These are phyloP conservation scores for Eupsilia transversa DNA, from an alignment of 2,888 invertebrate species.

Conservation along the genomic window DNA sequence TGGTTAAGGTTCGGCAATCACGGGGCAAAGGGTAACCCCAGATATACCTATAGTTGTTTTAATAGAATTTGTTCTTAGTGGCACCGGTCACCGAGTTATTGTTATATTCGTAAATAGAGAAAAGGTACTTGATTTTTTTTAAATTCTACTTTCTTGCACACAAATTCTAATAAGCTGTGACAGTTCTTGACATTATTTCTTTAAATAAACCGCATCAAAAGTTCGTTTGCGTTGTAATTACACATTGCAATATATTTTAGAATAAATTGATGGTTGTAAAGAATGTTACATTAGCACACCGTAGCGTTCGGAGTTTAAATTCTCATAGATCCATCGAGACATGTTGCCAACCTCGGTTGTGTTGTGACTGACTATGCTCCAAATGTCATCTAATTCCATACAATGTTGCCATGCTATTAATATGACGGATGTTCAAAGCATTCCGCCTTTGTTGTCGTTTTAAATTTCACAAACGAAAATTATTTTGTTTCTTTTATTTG, in stretches of 20 bases:
- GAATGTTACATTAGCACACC: conserved; percentile 46
- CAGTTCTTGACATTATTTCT: conserved; percentile 25
- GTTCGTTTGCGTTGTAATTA: conserved; percentile 44
- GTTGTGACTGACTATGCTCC: conserved; percentile 58
- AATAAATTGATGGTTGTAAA: conserved; percentile 47
- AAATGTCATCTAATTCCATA: conserved; percentile 74
- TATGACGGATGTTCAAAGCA: conserved; percentile 71
- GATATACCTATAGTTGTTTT: conserved; percentile 14
- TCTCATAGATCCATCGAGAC: conserved; percentile 61
- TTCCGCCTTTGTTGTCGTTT: conserved; percentile 65
- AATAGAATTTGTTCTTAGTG: conserved; percentile 16
- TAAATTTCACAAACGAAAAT: conserved; percentile 61
- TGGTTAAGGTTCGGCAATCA: conserved; percentile 79
- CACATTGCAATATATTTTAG: conserved; percentile 46
- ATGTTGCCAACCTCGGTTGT: conserved; percentile 58
- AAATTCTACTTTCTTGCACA: conserved; percentile 15
- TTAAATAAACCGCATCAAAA: conserved; percentile 38
- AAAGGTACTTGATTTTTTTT: conserved; percentile 12
- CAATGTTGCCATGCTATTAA: conserved; percentile 71
- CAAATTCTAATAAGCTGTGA: conserved; percentile 27
- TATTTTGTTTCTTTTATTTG: conserved; percentile 57
- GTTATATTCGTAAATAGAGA: conserved; percentile 9
- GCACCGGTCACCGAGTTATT: background rate
- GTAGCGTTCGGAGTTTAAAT: conserved; percentile 56
- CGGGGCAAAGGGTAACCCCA: conserved; percentile 32